Base-by-base conservation (phyloP, 2,797 vertebrate genomes). In the Chaetodon trifasciatus region DNA sequence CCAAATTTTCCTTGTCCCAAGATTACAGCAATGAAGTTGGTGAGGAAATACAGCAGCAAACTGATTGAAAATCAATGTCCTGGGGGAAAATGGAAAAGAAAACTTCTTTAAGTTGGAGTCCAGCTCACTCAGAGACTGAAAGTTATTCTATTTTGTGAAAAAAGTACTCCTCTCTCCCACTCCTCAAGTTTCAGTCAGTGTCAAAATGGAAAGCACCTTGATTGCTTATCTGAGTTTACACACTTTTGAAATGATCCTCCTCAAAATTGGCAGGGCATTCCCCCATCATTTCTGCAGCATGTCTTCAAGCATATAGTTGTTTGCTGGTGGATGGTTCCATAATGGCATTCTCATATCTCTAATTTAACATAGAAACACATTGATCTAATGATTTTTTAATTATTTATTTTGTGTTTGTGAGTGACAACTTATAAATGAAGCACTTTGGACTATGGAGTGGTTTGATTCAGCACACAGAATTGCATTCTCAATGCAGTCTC, bases 101-200 rank as follows among this genome's bases (percentile, higher is more conserved):
- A 63, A 55, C 35, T 71, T 85, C 53, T 73, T 74, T 71, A 37
- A 70, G 42, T 62, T 63, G 57, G 63, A 82, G 37, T 65, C 6
- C 44, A 49, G 78, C 68, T 37, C 37, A 64, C 37, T 79, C n/a
- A 65, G 28, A n/a, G 44, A 46, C 62, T 69, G 32, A 66, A 73
- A 32, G 24, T 60, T 72, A 67, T 83, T 93, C 61, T 75, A 89
- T 92, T 94, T 92, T 89, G 83, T 92, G 87, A 93, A 92, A 89
- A 93, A 92, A 58, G 69, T 15, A 35, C 52, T 83, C 44, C 63
- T n/a, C 78, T 66, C 12, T 65, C 23, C 19, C 0, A 1, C 62
- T 79, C 68, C 74, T 85, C 77, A 55, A 57, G 61, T 81, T 70
- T 86, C 66, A 82, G 73, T 68, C 58, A 65, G 68, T 73, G 64